Evolutionary conservation across 1,140 invertebrate genomes (phyloP).

Genomic region (Brachionus asplanchnoidis): DNA sequence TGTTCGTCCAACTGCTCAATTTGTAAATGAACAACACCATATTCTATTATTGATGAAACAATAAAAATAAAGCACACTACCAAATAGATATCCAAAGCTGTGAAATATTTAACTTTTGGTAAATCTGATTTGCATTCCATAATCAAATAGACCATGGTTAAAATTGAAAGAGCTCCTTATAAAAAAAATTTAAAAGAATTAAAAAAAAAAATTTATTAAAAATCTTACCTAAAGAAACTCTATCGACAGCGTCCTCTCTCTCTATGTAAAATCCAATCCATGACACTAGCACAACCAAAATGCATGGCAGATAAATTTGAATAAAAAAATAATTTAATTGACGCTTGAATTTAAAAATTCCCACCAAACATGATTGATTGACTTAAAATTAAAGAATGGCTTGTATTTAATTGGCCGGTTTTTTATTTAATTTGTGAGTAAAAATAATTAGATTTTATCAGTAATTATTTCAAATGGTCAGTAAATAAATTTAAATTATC

Average conservation of each 20-base stretch:
- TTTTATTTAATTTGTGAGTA: too few relatives aligned
- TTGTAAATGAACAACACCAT: conserved; percentile 88
- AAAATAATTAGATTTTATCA: too few relatives aligned
- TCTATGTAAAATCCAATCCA: conserved; percentile 92
- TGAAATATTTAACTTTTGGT: conserved; percentile 70
- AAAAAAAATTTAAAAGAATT: neutral
- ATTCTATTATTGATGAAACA: conserved; percentile 83
- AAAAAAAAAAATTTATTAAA: neutral
- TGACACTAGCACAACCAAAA: conserved; percentile 83
- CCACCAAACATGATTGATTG: neutral
- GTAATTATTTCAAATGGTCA: too few relatives aligned
- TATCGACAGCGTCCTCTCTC: conserved; percentile 62
- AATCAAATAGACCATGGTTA: conserved; percentile 63
- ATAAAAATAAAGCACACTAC: conserved; percentile 88
- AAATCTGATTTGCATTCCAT: conserved; percentile 62
- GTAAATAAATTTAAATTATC: too few relatives aligned
- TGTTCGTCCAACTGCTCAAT: conserved; percentile 62
- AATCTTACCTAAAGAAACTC: conserved; percentile 62
- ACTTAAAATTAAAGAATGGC: neutral
- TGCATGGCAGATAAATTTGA: conserved; percentile 87
- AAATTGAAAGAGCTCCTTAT: conserved; percentile 63
- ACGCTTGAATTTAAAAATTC: conserved; percentile 75
- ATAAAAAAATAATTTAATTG: conserved; percentile 87
- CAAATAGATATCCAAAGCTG: conserved; percentile 84
- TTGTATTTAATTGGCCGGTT: too few relatives aligned